phyloP scores from a whole-genome alignment of 1,140 invertebrate species.

The Nomia melanderi region DNA sequence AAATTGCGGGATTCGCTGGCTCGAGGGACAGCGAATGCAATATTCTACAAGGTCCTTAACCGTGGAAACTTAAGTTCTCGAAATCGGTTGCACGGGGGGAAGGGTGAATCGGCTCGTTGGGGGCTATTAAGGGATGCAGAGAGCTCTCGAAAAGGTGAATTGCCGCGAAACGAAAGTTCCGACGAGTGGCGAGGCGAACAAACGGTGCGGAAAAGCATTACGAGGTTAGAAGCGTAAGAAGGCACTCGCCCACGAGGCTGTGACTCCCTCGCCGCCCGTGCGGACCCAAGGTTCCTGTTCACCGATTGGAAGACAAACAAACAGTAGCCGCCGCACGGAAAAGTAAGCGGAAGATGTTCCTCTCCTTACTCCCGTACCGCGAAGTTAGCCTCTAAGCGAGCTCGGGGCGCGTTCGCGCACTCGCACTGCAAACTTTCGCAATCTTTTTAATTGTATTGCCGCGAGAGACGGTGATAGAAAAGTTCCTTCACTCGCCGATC shows the following conservation, averaged over 20 bases:
- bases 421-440: conserved; percentile 69
- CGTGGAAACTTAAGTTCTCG: background rate
- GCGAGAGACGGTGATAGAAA: conserved; percentile 72
- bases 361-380: conserved; percentile 16
- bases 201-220: conserved; percentile 46
- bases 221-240: conserved; percentile 61
- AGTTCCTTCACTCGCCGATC: conserved; percentile 58
- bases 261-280: conserved; percentile 35
- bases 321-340: conserved; percentile 48
- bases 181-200: conserved; percentile 31
- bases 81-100: background rate
- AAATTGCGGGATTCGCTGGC: too few relatives aligned
- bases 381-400: conserved; percentile 55
- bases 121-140: conserved; percentile 13
- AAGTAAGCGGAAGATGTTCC: conserved; percentile 49
- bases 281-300: conserved; percentile 57
- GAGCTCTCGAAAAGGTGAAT: conserved; percentile 7
- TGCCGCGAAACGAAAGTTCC: conserved; percentile 50
- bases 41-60: background rate
- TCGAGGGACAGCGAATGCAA: background rate
- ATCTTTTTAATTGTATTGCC: conserved; percentile 79
- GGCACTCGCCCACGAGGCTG: conserved; percentile 45
- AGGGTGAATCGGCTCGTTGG: conserved; percentile 11
- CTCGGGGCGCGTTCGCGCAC: conserved; percentile 34
- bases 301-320: conserved; percentile 75